Evolutionary conservation across 1,140 invertebrate genomes (phyloP), one percentile per base, ranked within the genome.

Genomic region (Pteromalus puparum): DNA sequence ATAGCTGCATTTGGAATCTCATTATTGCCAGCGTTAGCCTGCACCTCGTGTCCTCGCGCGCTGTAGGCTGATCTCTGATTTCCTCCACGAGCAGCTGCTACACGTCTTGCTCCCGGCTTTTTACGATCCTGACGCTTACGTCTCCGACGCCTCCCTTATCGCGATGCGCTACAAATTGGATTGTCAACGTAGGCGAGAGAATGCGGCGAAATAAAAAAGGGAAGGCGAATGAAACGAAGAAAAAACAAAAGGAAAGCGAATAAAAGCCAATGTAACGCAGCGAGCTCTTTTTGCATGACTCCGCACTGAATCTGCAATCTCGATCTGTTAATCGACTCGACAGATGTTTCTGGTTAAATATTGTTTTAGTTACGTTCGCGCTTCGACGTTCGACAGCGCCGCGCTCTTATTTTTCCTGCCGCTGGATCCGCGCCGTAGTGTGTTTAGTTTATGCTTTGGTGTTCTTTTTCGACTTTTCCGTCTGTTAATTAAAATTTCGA

Each of bases 111-210:
- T 61, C 53, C 53, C 38, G 73, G 34, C 15, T 74, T 74, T 74
- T 74, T 74, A 74, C 21, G 26, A 38, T 13, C 73, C 21, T 10
- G 30, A 26, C 53, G 30, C 53, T 61, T 61, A 73, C 78, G 65
- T 53, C 28, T 18, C 34, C 5, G 70, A 30, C 3, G 67, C 67
- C 76, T 81, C 84, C 80, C 87, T 88, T 88, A 89, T 87, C 86
- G 85, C 87, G 88, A 90, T 89, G 87, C 83, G 81, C 82, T 88
- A 88, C 90, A 91, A 90, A 91, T 90, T 90, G 87, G 87, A 90
- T 89, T 90, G 90, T 90, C 88, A 88, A 90, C 86, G 86, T 80
- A 70, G 87, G 77, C 7, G 34, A 65, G 68, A 61, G 67, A 74
- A 77, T 72, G 38, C 65, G 38, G 34, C 81, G 74, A 77, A 82